A percentile compares a stretch with the other conserved stretches of the same genome.
Conservation (phyloP, 1,140 invertebrate genomes). For the Sarcophaga bullata region DNA sequence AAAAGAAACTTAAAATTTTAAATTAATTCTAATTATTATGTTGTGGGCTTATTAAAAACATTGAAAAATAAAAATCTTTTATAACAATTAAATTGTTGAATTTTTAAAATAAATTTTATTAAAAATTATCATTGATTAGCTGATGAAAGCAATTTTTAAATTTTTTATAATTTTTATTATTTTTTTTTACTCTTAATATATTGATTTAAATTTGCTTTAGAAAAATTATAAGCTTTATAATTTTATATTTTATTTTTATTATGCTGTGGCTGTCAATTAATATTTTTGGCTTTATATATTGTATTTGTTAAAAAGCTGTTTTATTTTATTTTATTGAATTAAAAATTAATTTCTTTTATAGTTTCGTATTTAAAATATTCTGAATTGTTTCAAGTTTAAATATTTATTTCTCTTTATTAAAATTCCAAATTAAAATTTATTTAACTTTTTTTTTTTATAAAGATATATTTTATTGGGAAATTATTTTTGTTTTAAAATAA, state of each 20-base stretch:
- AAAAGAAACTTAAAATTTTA: constrained; percentile 27
- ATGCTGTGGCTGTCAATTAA: not conserved
- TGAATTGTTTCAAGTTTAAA: no score
- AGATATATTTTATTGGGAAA: not conserved
- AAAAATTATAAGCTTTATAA: not conserved
- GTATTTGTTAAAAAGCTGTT: constrained; percentile 34
- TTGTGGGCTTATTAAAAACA: not conserved
- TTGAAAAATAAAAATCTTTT: not conserved
- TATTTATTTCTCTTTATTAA: not conserved
- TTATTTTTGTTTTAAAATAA: not conserved
- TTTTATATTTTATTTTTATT: constrained; percentile 5
- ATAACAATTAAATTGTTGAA: constrained; percentile 37
- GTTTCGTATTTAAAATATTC: not conserved
- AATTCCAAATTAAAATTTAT: not conserved
- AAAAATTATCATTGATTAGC: not conserved
- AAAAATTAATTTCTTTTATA: not conserved
- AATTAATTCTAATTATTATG: constrained; percentile 20
- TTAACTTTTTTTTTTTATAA: not conserved
- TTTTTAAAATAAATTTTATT: not conserved
- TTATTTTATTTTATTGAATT: not conserved
- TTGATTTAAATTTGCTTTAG: constrained; percentile 26
- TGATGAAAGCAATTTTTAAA: not conserved
- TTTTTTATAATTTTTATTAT: not conserved
- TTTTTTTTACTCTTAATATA: not conserved
- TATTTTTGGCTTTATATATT: constrained; percentile 32